These are phyloP conservation scores for Murina feae DNA, from an alignment of 2,113 vertebrate genomes.

Conservation along the genomic window DNA sequence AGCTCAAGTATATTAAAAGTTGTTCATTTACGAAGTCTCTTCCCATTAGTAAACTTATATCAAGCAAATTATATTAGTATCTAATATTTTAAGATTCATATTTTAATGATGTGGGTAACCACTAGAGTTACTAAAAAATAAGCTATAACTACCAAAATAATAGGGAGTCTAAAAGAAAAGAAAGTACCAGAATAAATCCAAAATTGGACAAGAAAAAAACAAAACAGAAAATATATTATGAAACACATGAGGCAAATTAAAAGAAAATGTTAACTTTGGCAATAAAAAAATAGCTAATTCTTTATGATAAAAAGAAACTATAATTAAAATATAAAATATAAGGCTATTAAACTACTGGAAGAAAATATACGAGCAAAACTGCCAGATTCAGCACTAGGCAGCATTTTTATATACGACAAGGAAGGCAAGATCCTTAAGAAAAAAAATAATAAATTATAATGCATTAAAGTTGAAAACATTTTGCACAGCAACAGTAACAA, in stretches of 20 bases:
- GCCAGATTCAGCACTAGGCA: rapidly evolving
- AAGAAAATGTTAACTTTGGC: background rate
- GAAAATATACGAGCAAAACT: background rate
- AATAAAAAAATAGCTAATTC: background rate
- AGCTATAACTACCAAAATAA: background rate
- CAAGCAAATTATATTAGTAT: background rate
- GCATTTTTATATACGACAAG: background rate
- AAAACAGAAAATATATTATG: background rate
- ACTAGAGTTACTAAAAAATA: background rate
- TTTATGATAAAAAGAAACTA: background rate
- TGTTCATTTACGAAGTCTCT: background rate
- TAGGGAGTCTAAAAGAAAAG: background rate
- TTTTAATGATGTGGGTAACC: background rate
- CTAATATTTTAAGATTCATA: background rate
- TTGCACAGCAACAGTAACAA: background rate
- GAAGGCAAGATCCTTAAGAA: background rate
- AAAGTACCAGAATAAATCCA: background rate
- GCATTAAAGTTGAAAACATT: background rate
- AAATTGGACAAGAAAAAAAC: background rate
- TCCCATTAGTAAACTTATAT: background rate
- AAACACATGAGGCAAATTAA: background rate
- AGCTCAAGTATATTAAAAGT: background rate
- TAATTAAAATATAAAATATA: background rate
- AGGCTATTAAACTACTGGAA: background rate
- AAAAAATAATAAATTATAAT: background rate